phyloP scores from a whole-genome alignment of 2,797 vertebrate genomes.

The Hyperoplus immaculatus region DNA sequence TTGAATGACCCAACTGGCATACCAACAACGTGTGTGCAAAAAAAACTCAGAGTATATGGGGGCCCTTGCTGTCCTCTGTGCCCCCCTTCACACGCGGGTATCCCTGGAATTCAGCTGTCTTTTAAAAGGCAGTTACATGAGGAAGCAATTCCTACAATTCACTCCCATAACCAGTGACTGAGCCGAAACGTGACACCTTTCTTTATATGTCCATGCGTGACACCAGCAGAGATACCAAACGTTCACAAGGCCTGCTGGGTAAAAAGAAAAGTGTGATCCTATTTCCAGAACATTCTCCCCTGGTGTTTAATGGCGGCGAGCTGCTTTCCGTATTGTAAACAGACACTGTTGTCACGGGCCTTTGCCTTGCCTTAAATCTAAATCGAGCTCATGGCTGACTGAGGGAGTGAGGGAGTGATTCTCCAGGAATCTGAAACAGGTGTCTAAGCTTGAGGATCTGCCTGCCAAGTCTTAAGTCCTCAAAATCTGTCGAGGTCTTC shows the following conservation, averaged over 20 bases:
- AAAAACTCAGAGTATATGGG: slow-evolving; percentile 63
- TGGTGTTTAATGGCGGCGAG: slow-evolving; percentile 32
- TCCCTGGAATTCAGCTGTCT: slow-evolving; percentile 62
- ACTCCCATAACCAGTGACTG: slow-evolving; percentile 8
- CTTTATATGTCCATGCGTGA: neutral
- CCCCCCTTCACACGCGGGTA: slow-evolving; percentile 33
- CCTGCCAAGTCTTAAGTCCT: slow-evolving; percentile 60
- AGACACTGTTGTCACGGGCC: slow-evolving; percentile 79
- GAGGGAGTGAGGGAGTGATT: slow-evolving; percentile 55
- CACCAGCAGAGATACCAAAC: neutral
- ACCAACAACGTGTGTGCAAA: slow-evolving; percentile 77
- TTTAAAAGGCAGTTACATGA: slow-evolving; percentile 16
- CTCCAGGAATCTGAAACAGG: slow-evolving; percentile 84
- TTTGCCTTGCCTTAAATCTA: slow-evolving; percentile 77
- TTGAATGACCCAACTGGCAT: slow-evolving; percentile 82
- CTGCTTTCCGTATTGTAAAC: slow-evolving; percentile 68
- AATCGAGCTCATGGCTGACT: slow-evolving; percentile 70
- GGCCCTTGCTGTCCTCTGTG: slow-evolving; percentile 41
- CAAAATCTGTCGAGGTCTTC: slow-evolving; percentile 48
- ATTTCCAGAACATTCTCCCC: slow-evolving; percentile 74
- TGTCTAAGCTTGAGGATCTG: slow-evolving; percentile 70
- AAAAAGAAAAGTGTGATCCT: slow-evolving; percentile 14
- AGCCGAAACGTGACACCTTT: neutral
- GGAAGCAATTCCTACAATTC: slow-evolving; percentile 40
- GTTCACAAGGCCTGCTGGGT: neutral